Evolutionary conservation across 2,113 vertebrate genomes (phyloP), one percentile per base, ranked within the genome.

Genomic region (Ageneiosus marmoratus): DNA sequence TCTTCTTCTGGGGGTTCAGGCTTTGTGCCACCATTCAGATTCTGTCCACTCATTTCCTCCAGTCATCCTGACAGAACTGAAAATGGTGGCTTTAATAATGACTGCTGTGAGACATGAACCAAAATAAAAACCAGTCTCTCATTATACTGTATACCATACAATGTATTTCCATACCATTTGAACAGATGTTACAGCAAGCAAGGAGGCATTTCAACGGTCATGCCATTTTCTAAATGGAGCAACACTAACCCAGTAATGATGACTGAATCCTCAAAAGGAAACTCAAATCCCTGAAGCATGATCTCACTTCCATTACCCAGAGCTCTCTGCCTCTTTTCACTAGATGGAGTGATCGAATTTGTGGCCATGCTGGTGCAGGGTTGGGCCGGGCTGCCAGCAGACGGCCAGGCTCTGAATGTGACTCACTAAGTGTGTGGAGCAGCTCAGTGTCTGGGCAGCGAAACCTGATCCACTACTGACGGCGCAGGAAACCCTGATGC

Each of bases 291-390:
- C 67, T 48, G 55, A 73, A 77, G 81, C 72, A 83, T 86, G 77
- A 83, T 34, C 70, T 86, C 85, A 86, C 62, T 77, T 82, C 80
- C 84, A 86, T 86, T 86, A 79, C 67, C 84, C 83, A 58, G 62
- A 44, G 65, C 65, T 80, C 78, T 80, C 53, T 41, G 56, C 46
- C 13, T 76, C 73, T 76, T 29, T 69, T 27, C 41, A 34, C 41
- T 41, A 58, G 69, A 56, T 51, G 44, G 81, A 16, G 32, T 83
- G 85, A 83, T 77, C 56, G 72, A 80, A 70, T 86, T 75, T 86
- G 85, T 29, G 67, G 83, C 80, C n/a, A 11, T 63, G 41, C 56
- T 62, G 65, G 80, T 69, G 67, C 55, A 44, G 56, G 65, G 65
- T 27, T 65, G 80, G 80, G 56, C 44, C 11, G 80, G 76, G 65